Evolutionary conservation across 2,113 vertebrate genomes (phyloP).

Genomic region (Ceyx margarethae): DNA sequence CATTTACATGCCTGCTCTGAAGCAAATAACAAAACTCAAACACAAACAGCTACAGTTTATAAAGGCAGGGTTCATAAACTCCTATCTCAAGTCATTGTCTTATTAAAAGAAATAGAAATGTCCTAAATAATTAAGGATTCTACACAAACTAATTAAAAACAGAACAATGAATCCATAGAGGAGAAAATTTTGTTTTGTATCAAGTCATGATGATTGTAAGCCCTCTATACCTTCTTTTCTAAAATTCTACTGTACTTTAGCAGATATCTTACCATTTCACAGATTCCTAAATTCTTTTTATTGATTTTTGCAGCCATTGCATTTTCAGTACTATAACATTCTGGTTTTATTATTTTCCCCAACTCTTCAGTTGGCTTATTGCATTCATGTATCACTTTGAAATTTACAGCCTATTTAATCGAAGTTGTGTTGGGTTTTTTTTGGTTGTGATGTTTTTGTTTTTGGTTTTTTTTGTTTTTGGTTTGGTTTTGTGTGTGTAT

Average conservation of each 20-base stretch:
- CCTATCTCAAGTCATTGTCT: slow-evolving; percentile 3
- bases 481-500: too few relatives aligned
- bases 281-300: background rate
- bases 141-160: background rate
- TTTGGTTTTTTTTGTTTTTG: too few relatives aligned
- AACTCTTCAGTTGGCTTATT: slow-evolving; percentile 55
- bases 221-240: background rate
- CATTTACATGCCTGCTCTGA: slow-evolving; percentile 14
- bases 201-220: background rate
- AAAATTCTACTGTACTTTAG: slow-evolving; percentile 21
- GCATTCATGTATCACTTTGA: slow-evolving; percentile 64
- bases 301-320: slow-evolving; percentile 13
- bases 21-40: background rate
- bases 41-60: slow-evolving; percentile 29
- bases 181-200: background rate
- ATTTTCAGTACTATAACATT: background rate
- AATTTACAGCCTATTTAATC: slow-evolving; percentile 73
- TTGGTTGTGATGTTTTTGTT: too few relatives aligned
- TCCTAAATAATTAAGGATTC: background rate
- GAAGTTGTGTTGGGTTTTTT: slow-evolving; percentile 2
- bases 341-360: slow-evolving; percentile 64
- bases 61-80: slow-evolving; percentile 25
- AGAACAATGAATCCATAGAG: background rate
- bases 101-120: background rate
- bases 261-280: background rate